Evolutionary conservation across 1,140 invertebrate species (phyloP).

Genomic region (Drosophila trapezifrons): DNA sequence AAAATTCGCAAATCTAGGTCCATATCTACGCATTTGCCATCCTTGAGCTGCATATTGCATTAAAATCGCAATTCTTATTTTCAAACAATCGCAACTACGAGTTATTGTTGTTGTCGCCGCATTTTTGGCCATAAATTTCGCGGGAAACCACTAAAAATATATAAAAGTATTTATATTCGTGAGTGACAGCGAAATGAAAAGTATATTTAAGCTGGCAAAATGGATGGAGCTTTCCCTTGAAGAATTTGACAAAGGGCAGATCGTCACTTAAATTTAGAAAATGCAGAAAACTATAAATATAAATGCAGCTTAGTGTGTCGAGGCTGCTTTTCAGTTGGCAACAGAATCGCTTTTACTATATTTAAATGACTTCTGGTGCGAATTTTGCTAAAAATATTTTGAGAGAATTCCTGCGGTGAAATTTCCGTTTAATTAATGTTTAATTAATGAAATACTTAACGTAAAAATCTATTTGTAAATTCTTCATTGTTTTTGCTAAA

Average conservation of each 20-base stretch:
- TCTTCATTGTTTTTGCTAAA: too few species aligned
- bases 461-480: background rate
- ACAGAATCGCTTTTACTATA: constrained; percentile 31
- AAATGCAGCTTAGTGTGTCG: constrained; percentile 66
- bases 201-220: constrained; percentile 34
- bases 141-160: constrained; percentile 25
- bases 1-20: constrained; percentile 81
- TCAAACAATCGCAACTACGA: constrained; percentile 47
- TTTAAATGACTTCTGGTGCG: background rate
- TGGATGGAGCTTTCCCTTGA: constrained; percentile 3
- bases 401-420: background rate
- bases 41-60: constrained; percentile 66
- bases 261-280: constrained; percentile 53
- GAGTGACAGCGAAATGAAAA: constrained; percentile 58
- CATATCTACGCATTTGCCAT: constrained; percentile 83
- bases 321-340: constrained; percentile 61
- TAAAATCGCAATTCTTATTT: constrained; percentile 65
- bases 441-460: background rate
- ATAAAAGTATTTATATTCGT: background rate
- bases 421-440: background rate
- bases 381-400: constrained; percentile 1
- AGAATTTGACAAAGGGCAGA: constrained; percentile 43
- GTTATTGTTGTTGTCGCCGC: constrained; percentile 24
- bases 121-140: constrained; percentile 60
- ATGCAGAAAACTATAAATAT: constrained; percentile 48